Percentiles rank a stretch among this genome's conserved stretches.
These are phyloP conservation scores for Bryconaethiops microstoma DNA, from an alignment of 2,797 vertebrate genomes.

Conservation along the genomic window DNA sequence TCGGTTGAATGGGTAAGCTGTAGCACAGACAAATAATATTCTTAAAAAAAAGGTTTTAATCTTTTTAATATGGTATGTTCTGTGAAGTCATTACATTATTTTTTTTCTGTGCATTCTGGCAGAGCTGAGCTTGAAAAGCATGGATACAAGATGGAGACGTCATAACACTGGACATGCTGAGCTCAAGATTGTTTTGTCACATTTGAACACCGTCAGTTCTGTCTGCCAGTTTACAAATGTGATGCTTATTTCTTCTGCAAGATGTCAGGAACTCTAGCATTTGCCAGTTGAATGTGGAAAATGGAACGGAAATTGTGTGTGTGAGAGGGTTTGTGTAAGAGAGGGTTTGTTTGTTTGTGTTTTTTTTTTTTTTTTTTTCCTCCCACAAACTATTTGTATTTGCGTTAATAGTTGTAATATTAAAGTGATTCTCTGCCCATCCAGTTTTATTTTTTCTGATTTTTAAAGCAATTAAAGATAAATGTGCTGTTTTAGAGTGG, in stretches of 20 bases:
- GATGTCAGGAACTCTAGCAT: constrained; percentile 12
- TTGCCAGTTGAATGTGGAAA: constrained; percentile 6
- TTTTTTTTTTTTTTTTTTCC: constrained; percentile 50
- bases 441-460: constrained; percentile 11
- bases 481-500: neutral
- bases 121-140: constrained; percentile 99
- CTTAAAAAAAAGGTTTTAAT: too few species aligned
- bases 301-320: constrained; percentile 25
- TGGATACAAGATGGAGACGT: constrained; percentile 99
- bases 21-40: too few species aligned
- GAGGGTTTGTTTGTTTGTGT: neutral
- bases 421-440: constrained; percentile 51
- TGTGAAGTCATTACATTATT: too few species aligned
- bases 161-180: constrained; percentile 73
- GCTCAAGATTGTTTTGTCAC: constrained; percentile 59
- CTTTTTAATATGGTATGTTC: neutral
- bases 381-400: constrained; percentile 29
- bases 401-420: constrained; percentile 43
- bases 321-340: too few species aligned
- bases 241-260: constrained; percentile 41
- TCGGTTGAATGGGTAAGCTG: too few species aligned
- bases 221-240: constrained; percentile 30
- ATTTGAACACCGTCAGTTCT: constrained; percentile 58
- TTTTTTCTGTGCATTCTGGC: constrained; percentile 39
- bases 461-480: neutral